Evolutionary conservation across 2,888 invertebrate species (phyloP).

Genomic region (Ectemnius cavifrons): DNA sequence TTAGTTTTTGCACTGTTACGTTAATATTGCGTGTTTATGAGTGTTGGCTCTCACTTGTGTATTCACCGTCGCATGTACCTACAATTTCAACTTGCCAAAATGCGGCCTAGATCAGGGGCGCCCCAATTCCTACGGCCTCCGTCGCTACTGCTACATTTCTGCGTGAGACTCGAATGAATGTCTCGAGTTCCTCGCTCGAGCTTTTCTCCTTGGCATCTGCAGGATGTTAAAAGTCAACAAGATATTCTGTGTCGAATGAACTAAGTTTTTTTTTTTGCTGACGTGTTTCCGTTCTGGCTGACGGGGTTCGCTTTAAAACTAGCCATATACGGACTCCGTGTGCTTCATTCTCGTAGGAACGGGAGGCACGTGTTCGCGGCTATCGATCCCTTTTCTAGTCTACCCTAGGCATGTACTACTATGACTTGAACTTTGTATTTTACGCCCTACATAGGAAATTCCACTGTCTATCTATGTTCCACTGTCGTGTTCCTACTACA

Average conservation of each 20-base stretch:
- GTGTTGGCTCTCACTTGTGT: constrained; percentile 39
- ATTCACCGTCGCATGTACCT: constrained; percentile 32
- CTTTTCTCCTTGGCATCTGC: not conserved
- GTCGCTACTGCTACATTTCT: constrained; percentile 36
- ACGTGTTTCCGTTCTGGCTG: not conserved
- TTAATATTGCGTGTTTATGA: constrained; percentile 36
- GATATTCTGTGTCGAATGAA: not conserved
- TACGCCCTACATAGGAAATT: constrained; percentile 11
- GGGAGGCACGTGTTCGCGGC: constrained; percentile 37
- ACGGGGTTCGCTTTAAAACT: not conserved
- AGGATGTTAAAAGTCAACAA: not conserved
- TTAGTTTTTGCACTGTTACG: constrained; percentile 32
- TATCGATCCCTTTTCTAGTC: constrained; percentile 44
- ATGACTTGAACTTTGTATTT: constrained; percentile 24
- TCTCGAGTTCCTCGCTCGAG: not conserved
- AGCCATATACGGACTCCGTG: not conserved
- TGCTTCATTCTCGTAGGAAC: constrained; percentile 32
- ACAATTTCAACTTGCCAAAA: constrained; percentile 48
- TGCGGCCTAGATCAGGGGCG: constrained; percentile 49
- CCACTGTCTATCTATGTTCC: constrained; percentile 5
- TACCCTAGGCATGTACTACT: constrained; percentile 25
- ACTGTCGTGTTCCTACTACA: constrained; percentile 15
- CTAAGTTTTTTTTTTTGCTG: not conserved
- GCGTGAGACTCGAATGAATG: constrained; percentile 29
- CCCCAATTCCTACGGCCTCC: constrained; percentile 43